Percentiles rank a stretch among this genome's conserved stretches.
Evolutionary conservation across 2,113 vertebrate species (phyloP).

Genomic region (Bagarius yarrelli): DNA sequence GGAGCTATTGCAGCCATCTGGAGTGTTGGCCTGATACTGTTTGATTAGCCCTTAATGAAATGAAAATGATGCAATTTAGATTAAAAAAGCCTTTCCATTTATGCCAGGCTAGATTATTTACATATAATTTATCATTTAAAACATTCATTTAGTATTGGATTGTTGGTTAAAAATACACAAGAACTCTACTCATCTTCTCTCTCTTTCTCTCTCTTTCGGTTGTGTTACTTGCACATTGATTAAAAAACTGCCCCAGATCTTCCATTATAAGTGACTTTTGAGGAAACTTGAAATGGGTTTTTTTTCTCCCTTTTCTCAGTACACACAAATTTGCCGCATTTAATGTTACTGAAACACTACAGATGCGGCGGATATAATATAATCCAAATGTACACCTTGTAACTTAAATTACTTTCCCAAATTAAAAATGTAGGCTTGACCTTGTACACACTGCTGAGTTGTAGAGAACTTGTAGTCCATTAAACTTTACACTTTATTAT

Average conservation of each 20-base stretch:
- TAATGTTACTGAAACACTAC: not conserved
- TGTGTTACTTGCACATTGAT: not conserved
- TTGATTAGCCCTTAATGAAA: not conserved
- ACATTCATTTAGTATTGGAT: not conserved
- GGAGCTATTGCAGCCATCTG: not conserved
- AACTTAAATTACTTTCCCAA: conserved; percentile 7
- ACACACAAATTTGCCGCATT: not conserved
- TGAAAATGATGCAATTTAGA: not conserved
- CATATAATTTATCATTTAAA: not conserved
- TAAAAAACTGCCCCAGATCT: not conserved
- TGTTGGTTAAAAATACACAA: not conserved
- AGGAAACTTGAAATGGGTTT: not conserved
- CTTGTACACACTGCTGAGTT: conserved; percentile 6
- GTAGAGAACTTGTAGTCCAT: conserved; percentile 6
- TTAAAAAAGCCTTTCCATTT: not conserved
- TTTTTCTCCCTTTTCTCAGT: not conserved
- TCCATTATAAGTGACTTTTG: not conserved
- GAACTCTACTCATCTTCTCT: not conserved
- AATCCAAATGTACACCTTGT: not conserved
- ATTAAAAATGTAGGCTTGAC: conserved; percentile 12
- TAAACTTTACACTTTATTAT: conserved; percentile 27
- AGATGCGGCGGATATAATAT: not conserved
- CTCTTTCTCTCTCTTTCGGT: not conserved
- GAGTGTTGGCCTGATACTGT: not conserved
- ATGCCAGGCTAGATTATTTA: not conserved